Conservation (phyloP, 2,113 vertebrate species). For the Pyrgilauda ruficollis region DNA sequence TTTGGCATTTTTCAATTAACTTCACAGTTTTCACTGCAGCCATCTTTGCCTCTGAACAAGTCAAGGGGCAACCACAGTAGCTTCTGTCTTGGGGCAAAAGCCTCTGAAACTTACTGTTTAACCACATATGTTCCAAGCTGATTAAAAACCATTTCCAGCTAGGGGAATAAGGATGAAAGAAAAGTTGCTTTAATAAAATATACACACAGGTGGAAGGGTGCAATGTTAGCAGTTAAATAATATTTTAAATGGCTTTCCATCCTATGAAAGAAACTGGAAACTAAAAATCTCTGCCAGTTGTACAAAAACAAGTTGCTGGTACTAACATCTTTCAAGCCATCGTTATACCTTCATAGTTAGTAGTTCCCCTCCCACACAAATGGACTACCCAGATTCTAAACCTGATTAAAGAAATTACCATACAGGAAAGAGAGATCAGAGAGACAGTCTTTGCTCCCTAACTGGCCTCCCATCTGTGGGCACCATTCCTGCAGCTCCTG, state of each 20-base stretch:
- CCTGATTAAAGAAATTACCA: not conserved
- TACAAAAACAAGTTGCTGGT: not conserved
- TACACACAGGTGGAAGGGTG: not conserved
- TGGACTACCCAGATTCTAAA: not conserved
- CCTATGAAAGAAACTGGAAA: not conserved
- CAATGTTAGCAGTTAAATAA: not conserved
- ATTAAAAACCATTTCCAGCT: not conserved
- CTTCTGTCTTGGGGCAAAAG: not conserved
- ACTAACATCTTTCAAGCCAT: not conserved
- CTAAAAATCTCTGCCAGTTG: not conserved
- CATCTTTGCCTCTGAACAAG: not conserved
- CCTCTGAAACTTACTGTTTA: not conserved
- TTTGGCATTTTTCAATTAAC: not conserved
- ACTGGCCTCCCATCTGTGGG: not conserved
- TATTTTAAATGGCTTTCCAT: not conserved
- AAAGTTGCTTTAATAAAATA: not conserved
- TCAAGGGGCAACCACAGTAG: not conserved
- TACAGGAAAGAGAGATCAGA: not conserved
- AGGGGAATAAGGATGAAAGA: not conserved
- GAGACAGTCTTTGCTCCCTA: not conserved
- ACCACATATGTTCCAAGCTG: not conserved
- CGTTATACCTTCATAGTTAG: not conserved
- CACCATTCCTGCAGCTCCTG: not conserved
- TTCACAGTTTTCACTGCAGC: not conserved
- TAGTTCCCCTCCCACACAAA: not conserved